Conservation (phyloP, 2,797 vertebrate species). For the Okamejei kenojei region DNA sequence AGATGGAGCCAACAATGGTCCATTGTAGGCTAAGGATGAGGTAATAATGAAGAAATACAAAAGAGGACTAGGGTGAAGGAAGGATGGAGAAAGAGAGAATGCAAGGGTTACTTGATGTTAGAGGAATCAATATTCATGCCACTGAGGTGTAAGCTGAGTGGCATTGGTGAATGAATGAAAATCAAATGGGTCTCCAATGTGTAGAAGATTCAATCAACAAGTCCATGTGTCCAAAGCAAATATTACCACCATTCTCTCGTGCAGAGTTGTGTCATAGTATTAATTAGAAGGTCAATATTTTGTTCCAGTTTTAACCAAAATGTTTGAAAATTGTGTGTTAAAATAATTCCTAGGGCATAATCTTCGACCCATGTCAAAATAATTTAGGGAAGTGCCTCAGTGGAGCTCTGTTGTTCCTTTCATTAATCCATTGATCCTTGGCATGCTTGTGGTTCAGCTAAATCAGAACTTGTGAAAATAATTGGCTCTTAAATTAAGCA, state of each 20-base stretch:
- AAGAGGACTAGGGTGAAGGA: too few relatives aligned
- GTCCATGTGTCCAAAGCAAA: not conserved
- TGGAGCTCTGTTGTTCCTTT: not conserved
- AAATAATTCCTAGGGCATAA: conserved; percentile 7
- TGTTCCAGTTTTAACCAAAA: not conserved
- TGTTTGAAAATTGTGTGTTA: not conserved
- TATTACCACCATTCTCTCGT: not conserved
- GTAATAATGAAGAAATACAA: too few relatives aligned
- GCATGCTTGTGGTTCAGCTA: not conserved
- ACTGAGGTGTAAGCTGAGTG: too few relatives aligned
- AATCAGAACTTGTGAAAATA: not conserved
- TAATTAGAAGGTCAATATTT: not conserved
- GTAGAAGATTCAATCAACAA: not conserved
- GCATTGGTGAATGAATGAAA: not conserved
- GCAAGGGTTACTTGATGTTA: too few relatives aligned
- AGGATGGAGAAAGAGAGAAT: too few relatives aligned
- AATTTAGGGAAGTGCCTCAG: not conserved
- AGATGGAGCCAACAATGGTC: too few relatives aligned
- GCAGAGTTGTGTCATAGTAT: not conserved
- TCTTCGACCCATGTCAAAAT: not conserved
- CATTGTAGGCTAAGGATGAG: too few relatives aligned
- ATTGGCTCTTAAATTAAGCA: not conserved
- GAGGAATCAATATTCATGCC: too few relatives aligned
- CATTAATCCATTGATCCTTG: not conserved
- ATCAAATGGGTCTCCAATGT: not conserved